Evolutionary conservation across 2,797 vertebrate species (phyloP).

Genomic region (Mormyrus hasselquistii): DNA sequence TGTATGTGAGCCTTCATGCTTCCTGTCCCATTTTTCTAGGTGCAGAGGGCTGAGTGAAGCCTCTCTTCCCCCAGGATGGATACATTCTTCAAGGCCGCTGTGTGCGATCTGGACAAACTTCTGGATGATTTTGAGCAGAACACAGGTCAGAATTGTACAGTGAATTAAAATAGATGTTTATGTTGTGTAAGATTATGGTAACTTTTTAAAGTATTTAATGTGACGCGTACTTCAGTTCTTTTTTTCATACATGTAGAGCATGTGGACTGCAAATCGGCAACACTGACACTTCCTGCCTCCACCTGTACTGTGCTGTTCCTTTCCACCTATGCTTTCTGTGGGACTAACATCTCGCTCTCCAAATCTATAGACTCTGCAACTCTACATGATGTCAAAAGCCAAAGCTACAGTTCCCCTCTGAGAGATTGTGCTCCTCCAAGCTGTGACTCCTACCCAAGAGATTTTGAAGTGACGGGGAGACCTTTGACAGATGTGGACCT

Average conservation of each 20-base stretch:
- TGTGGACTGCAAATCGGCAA: constrained; percentile 57
- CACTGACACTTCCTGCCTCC: constrained; percentile 49
- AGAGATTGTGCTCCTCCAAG: constrained; percentile 32
- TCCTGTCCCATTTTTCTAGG: constrained; percentile 20
- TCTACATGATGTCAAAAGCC: constrained; percentile 57
- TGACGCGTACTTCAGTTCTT: background rate
- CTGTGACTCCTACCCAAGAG: constrained; percentile 35
- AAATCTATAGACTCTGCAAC: constrained; percentile 40
- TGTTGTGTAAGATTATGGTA: background rate
- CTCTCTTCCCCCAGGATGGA: constrained; percentile 74
- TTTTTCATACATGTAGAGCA: constrained; percentile 67
- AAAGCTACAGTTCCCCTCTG: constrained; percentile 53
- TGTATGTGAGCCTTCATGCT: background rate
- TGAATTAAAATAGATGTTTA: background rate
- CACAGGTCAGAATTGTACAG: constrained; percentile 67
- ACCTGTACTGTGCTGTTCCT: constrained; percentile 41
- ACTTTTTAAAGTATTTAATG: background rate
- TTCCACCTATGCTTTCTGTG: constrained; percentile 44
- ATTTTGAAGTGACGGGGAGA: constrained; percentile 57
- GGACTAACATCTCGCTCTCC: constrained; percentile 54
- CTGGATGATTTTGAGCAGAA: constrained; percentile 94
- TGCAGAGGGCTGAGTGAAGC: background rate
- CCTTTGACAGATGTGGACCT: constrained; percentile 81
- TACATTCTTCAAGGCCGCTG: constrained; percentile 92
- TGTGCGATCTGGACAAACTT: constrained; percentile 91